These are phyloP conservation scores for Paratilapia polleni DNA, from an alignment of 2,113 vertebrate species.

Conservation along the genomic window DNA sequence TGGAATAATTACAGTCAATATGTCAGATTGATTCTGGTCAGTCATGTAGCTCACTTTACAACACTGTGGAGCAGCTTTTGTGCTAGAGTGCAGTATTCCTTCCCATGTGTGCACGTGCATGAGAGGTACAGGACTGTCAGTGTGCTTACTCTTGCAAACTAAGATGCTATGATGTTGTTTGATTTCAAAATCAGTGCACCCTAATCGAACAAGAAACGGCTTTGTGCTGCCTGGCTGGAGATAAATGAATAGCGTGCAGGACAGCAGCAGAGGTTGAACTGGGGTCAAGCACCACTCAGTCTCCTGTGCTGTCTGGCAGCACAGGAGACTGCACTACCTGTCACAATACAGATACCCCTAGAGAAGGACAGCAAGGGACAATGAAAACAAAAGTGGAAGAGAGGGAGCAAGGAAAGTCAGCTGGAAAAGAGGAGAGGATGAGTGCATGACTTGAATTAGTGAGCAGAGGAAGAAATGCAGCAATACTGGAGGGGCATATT, in stretches of 20 bases:
- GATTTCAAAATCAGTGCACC: slow-evolving; percentile 47
- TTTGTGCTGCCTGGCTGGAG: slow-evolving; percentile 48
- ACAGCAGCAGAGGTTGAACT: slow-evolving; percentile 56
- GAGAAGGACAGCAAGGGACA: slow-evolving; percentile 20
- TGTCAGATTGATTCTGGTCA: slow-evolving; percentile 37
- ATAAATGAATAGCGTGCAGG: slow-evolving; percentile 68
- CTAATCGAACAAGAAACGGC: slow-evolving; percentile 45
- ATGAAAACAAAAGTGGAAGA: not conserved
- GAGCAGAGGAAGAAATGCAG: not conserved
- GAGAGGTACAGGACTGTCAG: not conserved
- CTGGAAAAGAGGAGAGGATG: not conserved
- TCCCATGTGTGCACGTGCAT: not conserved
- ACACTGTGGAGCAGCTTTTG: not conserved
- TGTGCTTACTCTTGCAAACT: not conserved
- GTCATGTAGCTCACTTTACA: slow-evolving; percentile 27
- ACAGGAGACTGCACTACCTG: slow-evolving; percentile 41
- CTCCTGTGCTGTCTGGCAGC: slow-evolving; percentile 14
- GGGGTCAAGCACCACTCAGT: slow-evolving; percentile 60
- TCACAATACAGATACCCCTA: slow-evolving; percentile 44
- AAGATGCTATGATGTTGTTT: slow-evolving; percentile 41
- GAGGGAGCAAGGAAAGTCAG: not conserved
- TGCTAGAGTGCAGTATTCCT: not conserved
- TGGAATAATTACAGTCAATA: slow-evolving; percentile 43
- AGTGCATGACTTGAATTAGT: not conserved
- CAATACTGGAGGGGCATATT: not conserved